Percentiles rank a stretch among this genome's conserved stretches.
phyloP scores from a whole-genome alignment of 2,888 invertebrate genomes.

The Chydorus sphaericus region DNA sequence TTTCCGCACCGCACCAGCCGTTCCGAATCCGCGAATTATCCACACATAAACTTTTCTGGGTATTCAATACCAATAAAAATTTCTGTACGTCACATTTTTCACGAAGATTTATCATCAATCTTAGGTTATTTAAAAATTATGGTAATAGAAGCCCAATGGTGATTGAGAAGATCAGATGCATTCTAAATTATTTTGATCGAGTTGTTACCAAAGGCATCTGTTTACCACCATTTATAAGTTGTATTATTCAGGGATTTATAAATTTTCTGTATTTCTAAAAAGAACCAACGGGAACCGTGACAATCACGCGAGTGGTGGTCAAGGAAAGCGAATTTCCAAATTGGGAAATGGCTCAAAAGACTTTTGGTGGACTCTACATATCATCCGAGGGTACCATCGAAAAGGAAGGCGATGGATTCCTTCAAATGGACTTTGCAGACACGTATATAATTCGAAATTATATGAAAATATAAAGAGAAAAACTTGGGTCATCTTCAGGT shows the following conservation, averaged over 20 bases:
- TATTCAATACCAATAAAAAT: too few relatives aligned
- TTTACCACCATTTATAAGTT: too few relatives aligned
- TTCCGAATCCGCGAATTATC: constrained; percentile 57
- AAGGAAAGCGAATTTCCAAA: constrained; percentile 40
- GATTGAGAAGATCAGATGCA: constrained; percentile 73
- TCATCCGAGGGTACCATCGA: constrained; percentile 68
- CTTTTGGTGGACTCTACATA: constrained; percentile 50
- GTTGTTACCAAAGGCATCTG: constrained; percentile 59
- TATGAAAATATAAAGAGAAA: constrained; percentile 8
- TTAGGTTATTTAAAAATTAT: constrained; percentile 46
- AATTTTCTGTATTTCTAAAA: constrained; percentile 18
- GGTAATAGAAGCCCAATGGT: too few relatives aligned
- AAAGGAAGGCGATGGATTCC: constrained; percentile 56
- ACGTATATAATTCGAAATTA: constrained; percentile 37
- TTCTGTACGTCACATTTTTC: too few relatives aligned
- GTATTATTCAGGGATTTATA: too few relatives aligned
- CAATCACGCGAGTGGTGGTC: constrained; percentile 56
- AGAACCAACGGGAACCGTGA: constrained; percentile 59
- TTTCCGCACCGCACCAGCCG: constrained; percentile 52
- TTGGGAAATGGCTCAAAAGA: constrained; percentile 43
- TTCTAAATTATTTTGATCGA: constrained; percentile 74
- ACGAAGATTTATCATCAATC: too few relatives aligned
- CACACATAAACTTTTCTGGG: constrained; percentile 78
- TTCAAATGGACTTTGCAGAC: constrained; percentile 94
- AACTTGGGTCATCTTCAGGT: constrained; percentile 38